Percentiles rank a stretch among this genome's conserved stretches.
Conservation (phyloP, 2,113 vertebrate genomes). For the human (Homo sapiens) region GRCh38 chr7:53251001-53251500, state of each 20-base stretch:
- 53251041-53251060: conserved; percentile 54
- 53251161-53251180: conserved; percentile 50
- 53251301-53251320: conserved; percentile 32
- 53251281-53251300: not conserved
- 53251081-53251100: not conserved
- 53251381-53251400: conserved; percentile 20
- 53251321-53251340: not conserved
- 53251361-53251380: conserved; percentile 26
- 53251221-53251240: not conserved
- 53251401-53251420: not conserved
- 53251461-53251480: not conserved
- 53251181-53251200: not conserved
- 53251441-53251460: conserved; percentile 30
- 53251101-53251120: not conserved
- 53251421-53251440: conserved; percentile 21
- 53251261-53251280: conserved; percentile 48
- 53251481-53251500: not conserved
- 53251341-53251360: conserved; percentile 3
- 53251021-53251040: conserved; percentile 56
- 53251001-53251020: conserved; percentile 16
- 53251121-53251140: conserved; percentile 52
- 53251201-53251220: not conserved
- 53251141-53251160: conserved; percentile 63
- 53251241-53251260: not conserved
- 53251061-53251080: conserved; percentile 43